These are phyloP conservation scores for Pocillopora damicornis DNA, from an alignment of 64 coral and sea anemone genomes.

Conservation along the genomic window DNA sequence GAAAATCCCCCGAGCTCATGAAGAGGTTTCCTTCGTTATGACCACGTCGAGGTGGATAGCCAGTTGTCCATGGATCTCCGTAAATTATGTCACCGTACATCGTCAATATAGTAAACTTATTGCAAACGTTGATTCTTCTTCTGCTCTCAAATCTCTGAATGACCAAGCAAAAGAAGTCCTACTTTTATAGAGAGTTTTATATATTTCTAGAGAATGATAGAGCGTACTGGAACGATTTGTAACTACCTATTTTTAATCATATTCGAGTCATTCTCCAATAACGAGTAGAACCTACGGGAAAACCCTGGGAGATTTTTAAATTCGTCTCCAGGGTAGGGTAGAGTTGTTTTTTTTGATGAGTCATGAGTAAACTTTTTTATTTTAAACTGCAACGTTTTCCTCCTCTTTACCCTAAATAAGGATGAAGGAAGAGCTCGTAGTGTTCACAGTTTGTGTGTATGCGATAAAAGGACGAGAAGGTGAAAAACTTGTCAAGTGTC, in stretches of 20 bases:
- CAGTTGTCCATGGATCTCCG: neutral
- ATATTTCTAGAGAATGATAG: neutral
- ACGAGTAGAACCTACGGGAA: conserved; percentile 3
- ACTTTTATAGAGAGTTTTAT: neutral
- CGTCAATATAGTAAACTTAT: neutral
- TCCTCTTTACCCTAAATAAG: neutral
- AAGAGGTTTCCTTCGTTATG: neutral
- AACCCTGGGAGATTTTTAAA: conserved; percentile 8
- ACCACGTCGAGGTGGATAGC: neutral
- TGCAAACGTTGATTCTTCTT: neutral
- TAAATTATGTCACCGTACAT: neutral
- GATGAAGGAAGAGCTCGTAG: neutral
- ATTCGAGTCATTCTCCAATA: neutral
- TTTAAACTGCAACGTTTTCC: neutral
- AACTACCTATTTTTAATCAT: neutral
- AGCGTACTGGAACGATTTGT: neutral
- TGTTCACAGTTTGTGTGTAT: neutral
- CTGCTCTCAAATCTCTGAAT: neutral
- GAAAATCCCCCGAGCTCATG: conserved; percentile 1
- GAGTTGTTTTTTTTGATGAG: neutral
- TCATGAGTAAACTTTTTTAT: neutral
- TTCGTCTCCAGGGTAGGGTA: neutral
- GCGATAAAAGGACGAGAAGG: neutral
- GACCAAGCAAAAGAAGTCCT: neutral
- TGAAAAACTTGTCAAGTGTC: neutral